Base-by-base conservation (phyloP, 2,888 invertebrate genomes). In the Hipparchia sbordonii region DNA sequence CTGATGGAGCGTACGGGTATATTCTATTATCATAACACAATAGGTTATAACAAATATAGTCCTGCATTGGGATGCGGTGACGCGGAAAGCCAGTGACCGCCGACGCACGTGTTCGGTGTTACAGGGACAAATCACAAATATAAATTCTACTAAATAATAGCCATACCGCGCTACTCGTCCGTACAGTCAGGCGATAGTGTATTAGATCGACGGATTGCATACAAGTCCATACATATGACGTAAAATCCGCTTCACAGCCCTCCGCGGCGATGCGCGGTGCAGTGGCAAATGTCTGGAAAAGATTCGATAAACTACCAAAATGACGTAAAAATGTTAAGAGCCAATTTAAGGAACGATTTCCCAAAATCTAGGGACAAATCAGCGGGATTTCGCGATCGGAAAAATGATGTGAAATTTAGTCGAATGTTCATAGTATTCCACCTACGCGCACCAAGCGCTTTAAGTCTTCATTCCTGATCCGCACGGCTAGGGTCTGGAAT, bases 1-100 rank as follows among this genome's bases (percentile, higher is more conserved):
- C 48, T 46, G 46, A 46, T 46, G 46, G 6, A 4, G 8, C 6
- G 6, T 6, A 4, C 7, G 48, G 0, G 48, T 48, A 5, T 52
- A 52, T 52, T 23, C 52, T 57, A 57, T 9, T 6, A 57, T 60
- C 6, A 79, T 75, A 77, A 75, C 76, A 80, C 71, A 63, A 70
- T 48, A 65, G 70, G 57, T 48, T 46, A 63, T 54, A 71, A 67
- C 61, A 67, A 84, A 86, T 85, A 83, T 82, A 82, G 82, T 79
- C 77, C 80, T 78, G 79, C 83, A 80, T 65, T 76, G 69, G 72
- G 80, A 72, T 77, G 79, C 67, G 82, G 79, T 80, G 79, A 78
- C 71, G 85, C 82, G 85, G 77, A 79, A 81, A 77, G 77, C 77
- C 68, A 79, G 79, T 75, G 82, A 78, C 81, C 83, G 78, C 80